phyloP scores from a whole-genome alignment of 1,140 invertebrate species.

The Drosophila pruinosa region DNA sequence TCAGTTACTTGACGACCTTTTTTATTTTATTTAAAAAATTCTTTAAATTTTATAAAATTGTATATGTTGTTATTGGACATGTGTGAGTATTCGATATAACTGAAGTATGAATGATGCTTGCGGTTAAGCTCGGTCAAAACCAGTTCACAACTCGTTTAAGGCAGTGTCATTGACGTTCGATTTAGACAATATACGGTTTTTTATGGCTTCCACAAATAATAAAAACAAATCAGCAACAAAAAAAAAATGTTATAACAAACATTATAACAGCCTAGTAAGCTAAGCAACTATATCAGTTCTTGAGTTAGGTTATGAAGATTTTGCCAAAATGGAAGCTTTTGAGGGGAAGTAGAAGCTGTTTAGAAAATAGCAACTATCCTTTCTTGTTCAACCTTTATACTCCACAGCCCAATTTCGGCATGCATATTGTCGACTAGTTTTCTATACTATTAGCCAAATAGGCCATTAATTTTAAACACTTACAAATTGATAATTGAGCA shows the following conservation, averaged over 20 bases:
- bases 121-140: slow-evolving; percentile 47
- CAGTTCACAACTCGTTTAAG: slow-evolving; percentile 62
- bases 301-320: background rate
- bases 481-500: too few relatives aligned
- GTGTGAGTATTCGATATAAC: background rate
- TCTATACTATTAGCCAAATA: too few relatives aligned
- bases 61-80: background rate
- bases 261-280: background rate
- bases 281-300: background rate
- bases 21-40: background rate
- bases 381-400: too few relatives aligned
- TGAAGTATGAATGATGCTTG: slow-evolving; percentile 26
- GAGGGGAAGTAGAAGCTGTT: too few relatives aligned
- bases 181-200: slow-evolving; percentile 20
- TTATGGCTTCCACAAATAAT: slow-evolving; percentile 32
- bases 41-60: too few relatives aligned
- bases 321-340: background rate
- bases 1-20: background rate
- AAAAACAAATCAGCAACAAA: slow-evolving; percentile 18
- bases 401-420: too few relatives aligned
- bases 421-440: too few relatives aligned
- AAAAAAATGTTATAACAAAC: background rate
- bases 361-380: too few relatives aligned
- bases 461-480: too few relatives aligned
- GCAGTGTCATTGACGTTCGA: slow-evolving; percentile 41